These are phyloP conservation scores for Mizuhopecten yessoensis DNA, from an alignment of 1,140 invertebrate genomes.

Conservation along the genomic window DNA sequence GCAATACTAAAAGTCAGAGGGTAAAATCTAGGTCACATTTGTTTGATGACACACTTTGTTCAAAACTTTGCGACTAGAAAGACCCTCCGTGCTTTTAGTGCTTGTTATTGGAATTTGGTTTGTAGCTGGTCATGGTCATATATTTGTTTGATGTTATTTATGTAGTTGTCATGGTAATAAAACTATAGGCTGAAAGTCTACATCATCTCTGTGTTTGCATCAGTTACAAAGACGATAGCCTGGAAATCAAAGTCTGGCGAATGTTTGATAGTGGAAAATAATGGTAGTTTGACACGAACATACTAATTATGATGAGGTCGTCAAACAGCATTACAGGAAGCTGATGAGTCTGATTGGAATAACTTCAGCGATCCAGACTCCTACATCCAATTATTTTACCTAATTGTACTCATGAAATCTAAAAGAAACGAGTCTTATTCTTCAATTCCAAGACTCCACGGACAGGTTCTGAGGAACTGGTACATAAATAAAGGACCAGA, in stretches of 20 bases:
- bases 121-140: not conserved
- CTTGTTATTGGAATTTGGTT: not conserved
- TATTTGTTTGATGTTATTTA: not conserved
- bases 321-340: slow-evolving; percentile 32
- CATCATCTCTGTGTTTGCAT: slow-evolving; percentile 26
- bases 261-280: not conserved
- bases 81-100: not conserved
- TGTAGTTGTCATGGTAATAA: slow-evolving; percentile 39
- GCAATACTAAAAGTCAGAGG: not conserved
- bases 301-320: slow-evolving; percentile 27
- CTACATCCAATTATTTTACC: not conserved
- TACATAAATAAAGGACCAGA: not conserved
- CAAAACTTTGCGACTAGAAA: not conserved
- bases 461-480: not conserved
- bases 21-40: not conserved
- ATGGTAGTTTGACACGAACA: slow-evolving; percentile 11
- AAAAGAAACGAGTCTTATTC: slow-evolving; percentile 10
- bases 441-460: not conserved
- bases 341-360: not conserved
- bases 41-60: not conserved
- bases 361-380: slow-evolving; percentile 12
- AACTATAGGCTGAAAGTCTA: slow-evolving; percentile 33
- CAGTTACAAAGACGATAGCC: not conserved
- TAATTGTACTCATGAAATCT: not conserved
- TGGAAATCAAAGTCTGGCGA: slow-evolving; percentile 1